phyloP scores from a whole-genome alignment of 1,140 invertebrate genomes.

The Euura saliciscinereae region DNA sequence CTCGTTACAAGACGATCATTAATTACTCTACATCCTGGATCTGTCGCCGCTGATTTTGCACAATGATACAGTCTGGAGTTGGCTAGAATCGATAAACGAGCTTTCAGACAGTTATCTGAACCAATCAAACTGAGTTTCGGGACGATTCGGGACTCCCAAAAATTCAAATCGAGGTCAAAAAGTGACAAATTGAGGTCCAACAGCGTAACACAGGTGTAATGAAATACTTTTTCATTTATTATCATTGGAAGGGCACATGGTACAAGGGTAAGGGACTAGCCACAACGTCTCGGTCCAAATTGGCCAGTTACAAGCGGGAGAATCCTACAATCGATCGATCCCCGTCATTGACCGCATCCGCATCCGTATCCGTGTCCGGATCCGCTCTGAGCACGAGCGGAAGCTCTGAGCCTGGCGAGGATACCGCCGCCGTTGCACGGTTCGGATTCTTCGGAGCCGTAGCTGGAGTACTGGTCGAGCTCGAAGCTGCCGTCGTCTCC shows the following conservation, averaged over 20 bases:
- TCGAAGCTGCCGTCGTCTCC: constrained; percentile 1
- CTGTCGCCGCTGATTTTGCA: too few species aligned
- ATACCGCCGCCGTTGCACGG: neutral
- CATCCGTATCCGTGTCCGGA: neutral
- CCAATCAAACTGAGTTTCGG: too few species aligned
- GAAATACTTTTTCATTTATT: constrained; percentile 11
- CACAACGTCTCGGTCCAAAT: neutral
- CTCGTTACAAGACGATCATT: too few species aligned
- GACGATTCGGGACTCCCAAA: too few species aligned
- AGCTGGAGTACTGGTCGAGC: neutral
- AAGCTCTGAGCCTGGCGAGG: constrained; percentile 4
- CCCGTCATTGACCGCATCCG: neutral
- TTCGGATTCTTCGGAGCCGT: neutral
- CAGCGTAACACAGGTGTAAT: neutral
- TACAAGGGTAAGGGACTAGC: neutral
- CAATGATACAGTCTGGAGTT: too few species aligned
- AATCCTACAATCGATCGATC: neutral
- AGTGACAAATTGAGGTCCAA: too few species aligned
- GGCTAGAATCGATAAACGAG: too few species aligned
- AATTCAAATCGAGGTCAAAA: too few species aligned
- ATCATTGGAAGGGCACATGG: neutral
- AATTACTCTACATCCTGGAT: too few species aligned
- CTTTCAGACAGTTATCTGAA: too few species aligned
- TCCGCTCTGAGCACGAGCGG: neutral
- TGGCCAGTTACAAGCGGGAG: neutral